phyloP scores from a whole-genome alignment of 2,888 invertebrate species.

The Malthinus flaveolus region DNA sequence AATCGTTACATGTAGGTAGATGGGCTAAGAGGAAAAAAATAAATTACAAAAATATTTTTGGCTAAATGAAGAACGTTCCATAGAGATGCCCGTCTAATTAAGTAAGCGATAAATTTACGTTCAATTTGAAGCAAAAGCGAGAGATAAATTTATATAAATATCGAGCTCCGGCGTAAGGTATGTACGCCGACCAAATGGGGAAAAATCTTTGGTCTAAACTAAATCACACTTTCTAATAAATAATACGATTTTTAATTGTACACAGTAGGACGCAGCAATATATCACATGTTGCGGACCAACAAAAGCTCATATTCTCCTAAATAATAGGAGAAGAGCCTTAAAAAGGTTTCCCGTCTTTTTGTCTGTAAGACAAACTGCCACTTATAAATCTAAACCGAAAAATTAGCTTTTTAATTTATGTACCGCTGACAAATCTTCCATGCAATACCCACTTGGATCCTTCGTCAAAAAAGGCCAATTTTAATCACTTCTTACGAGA shows the following conservation, averaged over 20 bases:
- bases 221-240: conserved; percentile 39
- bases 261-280: conserved; percentile 40
- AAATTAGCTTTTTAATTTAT: conserved; percentile 39
- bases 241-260: conserved; percentile 40
- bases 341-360: conserved; percentile 19
- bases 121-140: conserved; percentile 8
- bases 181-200: too few species aligned
- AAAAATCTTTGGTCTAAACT: not conserved
- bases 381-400: conserved; percentile 36
- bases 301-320: conserved; percentile 27
- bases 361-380: conserved; percentile 38
- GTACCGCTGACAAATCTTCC: conserved; percentile 36
- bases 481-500: conserved; percentile 8
- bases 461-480: conserved; percentile 11
- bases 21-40: not conserved
- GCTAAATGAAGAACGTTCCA: not conserved
- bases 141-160: too few species aligned
- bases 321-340: conserved; percentile 22
- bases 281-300: conserved; percentile 30
- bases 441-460: conserved; percentile 3
- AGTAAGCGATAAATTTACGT: conserved; percentile 13
- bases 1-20: not conserved
- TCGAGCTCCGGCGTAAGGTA: too few species aligned
- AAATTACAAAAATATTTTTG: conserved; percentile 8
- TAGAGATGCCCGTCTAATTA: conserved; percentile 14